phyloP scores from a whole-genome alignment of 2,797 vertebrate species.

The Anas flavirostris region DNA sequence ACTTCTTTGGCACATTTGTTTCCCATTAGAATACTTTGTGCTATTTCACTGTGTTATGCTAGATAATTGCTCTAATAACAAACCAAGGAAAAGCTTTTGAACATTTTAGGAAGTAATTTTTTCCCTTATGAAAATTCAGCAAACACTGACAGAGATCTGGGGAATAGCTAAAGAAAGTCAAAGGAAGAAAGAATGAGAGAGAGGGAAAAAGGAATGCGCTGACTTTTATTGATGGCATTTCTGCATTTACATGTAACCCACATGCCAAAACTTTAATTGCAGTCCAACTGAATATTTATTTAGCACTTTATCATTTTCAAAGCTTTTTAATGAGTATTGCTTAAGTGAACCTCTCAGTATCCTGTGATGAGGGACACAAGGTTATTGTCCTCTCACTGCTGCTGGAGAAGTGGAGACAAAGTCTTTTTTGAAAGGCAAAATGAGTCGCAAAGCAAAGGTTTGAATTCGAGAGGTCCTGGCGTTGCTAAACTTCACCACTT shows the following conservation, averaged over 20 bases:
- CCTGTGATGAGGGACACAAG: not conserved
- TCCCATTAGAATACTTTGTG: slow-evolving; percentile 82
- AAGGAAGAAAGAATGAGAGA: not conserved
- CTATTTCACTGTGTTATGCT: slow-evolving; percentile 82
- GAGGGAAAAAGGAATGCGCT: not conserved
- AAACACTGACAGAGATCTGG: slow-evolving; percentile 69
- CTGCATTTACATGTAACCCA: slow-evolving; percentile 8
- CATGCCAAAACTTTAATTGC: slow-evolving; percentile 43
- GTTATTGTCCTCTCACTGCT: slow-evolving; percentile 6
- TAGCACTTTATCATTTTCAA: slow-evolving; percentile 36
- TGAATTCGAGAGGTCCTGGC: not conserved
- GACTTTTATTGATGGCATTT: slow-evolving; percentile 6
- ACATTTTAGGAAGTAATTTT: slow-evolving; percentile 85
- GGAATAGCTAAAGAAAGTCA: slow-evolving; percentile 1
- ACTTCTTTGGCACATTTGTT: slow-evolving; percentile 82
- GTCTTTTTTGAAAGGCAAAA: not conserved
- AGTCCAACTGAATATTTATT: not conserved
- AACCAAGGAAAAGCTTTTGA: slow-evolving; percentile 84
- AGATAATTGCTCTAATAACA: slow-evolving; percentile 89
- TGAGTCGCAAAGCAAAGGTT: not conserved
- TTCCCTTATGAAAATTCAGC: slow-evolving; percentile 75
- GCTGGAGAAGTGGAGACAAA: not conserved
- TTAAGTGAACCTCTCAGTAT: not conserved
- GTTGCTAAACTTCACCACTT: not conserved
- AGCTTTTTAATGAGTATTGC: slow-evolving; percentile 13